Percentiles rank a stretch among this genome's conserved stretches.
phyloP scores from a whole-genome alignment of 1,140 invertebrate genomes.

The Vanessa atalanta region DNA sequence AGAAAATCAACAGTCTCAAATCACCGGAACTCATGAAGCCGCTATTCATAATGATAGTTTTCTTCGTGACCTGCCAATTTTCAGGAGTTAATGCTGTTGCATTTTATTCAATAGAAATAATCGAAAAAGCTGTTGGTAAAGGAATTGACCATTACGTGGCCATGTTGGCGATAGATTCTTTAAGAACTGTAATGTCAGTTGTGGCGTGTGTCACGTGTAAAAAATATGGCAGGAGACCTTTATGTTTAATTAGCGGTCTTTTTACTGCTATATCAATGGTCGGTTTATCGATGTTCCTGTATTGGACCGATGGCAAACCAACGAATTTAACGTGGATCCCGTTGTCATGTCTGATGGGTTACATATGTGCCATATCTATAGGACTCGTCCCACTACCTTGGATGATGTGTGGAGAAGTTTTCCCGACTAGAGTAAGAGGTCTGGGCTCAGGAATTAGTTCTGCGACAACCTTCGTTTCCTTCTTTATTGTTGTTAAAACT shows the following conservation, averaged over 20 bases:
- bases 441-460: slow-evolving; percentile 84
- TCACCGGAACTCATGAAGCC: slow-evolving; percentile 81
- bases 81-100: slow-evolving; percentile 86
- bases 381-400: slow-evolving; percentile 86
- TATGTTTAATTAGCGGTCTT: slow-evolving; percentile 82
- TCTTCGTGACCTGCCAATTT: slow-evolving; percentile 84
- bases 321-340: slow-evolving; percentile 78
- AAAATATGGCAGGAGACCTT: slow-evolving; percentile 80
- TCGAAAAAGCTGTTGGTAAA: slow-evolving; percentile 79
- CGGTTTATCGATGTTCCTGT: slow-evolving; percentile 73
- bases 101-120: slow-evolving; percentile 87
- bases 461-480: slow-evolving; percentile 84
- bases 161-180: slow-evolving; percentile 85
- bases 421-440: slow-evolving; percentile 81
- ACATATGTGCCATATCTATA: slow-evolving; percentile 81
- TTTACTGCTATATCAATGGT: slow-evolving; percentile 81
- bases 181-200: slow-evolving; percentile 83
- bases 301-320: slow-evolving; percentile 53
- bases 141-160: slow-evolving; percentile 82
- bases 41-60: slow-evolving; percentile 82
- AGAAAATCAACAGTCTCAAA: slow-evolving; percentile 61
- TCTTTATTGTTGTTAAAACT: slow-evolving; percentile 87
- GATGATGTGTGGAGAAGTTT: slow-evolving; percentile 85
- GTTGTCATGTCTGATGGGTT: slow-evolving; percentile 79
- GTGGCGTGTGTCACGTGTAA: slow-evolving; percentile 83